Percentiles rank a stretch among this genome's conserved stretches.
Evolutionary conservation across 1,140 invertebrate species (phyloP).

Genomic region (Mya arenaria): DNA sequence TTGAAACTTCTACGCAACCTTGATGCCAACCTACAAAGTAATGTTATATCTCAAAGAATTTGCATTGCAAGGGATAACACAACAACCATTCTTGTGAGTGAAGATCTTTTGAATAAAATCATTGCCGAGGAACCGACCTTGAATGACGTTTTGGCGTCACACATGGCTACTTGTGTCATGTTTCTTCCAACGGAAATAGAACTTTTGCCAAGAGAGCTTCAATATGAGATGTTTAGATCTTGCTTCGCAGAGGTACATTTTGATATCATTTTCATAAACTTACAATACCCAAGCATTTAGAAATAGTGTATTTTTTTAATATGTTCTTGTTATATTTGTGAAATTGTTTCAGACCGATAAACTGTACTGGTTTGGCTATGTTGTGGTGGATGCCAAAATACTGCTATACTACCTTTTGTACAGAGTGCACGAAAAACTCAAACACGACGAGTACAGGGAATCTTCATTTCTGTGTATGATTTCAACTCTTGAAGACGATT

Average conservation of each 20-base stretch:
- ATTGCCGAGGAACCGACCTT: not conserved
- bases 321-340: too few species aligned
- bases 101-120: not conserved
- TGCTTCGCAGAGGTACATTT: not conserved
- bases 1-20: not conserved
- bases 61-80: too few species aligned
- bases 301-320: too few species aligned
- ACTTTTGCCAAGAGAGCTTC: not conserved
- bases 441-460: not conserved
- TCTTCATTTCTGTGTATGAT: not conserved
- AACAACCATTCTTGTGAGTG: too few species aligned
- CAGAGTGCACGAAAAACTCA: not conserved
- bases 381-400: not conserved
- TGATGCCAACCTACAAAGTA: too few species aligned
- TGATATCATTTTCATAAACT: too few species aligned
- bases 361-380: not conserved
- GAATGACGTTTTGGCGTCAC: not conserved
- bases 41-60: too few species aligned
- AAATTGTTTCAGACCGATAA: too few species aligned
- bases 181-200: not conserved
- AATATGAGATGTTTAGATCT: not conserved
- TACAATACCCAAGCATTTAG: too few species aligned
- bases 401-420: not conserved
- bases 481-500: not conserved
- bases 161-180: not conserved